Conservation (phyloP, 1,140 invertebrate genomes). For the Drosophila virilis region DNA sequence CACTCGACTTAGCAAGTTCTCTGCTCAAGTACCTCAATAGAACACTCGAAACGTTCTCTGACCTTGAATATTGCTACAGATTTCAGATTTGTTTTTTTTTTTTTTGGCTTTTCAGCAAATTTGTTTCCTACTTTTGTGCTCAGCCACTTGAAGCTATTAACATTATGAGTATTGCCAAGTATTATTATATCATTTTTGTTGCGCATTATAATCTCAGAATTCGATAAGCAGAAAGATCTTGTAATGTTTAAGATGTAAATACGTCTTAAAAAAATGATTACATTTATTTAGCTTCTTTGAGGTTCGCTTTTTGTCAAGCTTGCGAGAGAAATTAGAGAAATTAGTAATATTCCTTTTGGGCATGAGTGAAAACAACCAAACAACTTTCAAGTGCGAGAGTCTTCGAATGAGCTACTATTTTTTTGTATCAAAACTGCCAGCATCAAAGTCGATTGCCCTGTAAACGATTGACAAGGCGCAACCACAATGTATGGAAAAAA, state of each 20-base stretch:
- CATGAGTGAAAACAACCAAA: slow-evolving; percentile 11
- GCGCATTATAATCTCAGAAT: slow-evolving; percentile 27
- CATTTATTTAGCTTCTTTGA: background rate
- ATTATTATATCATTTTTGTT: slow-evolving; percentile 24
- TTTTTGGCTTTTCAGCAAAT: slow-evolving; percentile 13
- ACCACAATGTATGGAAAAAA: no score
- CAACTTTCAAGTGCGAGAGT: slow-evolving; percentile 1
- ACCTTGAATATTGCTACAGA: slow-evolving; percentile 58
- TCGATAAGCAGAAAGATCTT: background rate
- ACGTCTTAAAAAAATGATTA: slow-evolving; percentile 12
- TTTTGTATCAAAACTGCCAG: no score
- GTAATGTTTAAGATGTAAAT: slow-evolving; percentile 16
- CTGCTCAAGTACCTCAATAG: slow-evolving; percentile 28
- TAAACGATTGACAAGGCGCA: no score
- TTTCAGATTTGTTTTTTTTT: slow-evolving; percentile 19
- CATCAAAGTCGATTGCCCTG: no score
- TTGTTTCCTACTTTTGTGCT: slow-evolving; percentile 50
- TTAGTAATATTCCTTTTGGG: slow-evolving; percentile 17
- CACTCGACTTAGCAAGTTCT: slow-evolving; percentile 32
- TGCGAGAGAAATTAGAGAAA: slow-evolving; percentile 33
- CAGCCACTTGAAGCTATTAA: slow-evolving; percentile 50
- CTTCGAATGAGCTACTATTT: background rate
- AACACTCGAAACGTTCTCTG: slow-evolving; percentile 42
- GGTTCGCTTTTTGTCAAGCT: slow-evolving; percentile 29
- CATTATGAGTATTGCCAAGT: slow-evolving; percentile 1